Base-by-base conservation (phyloP, 2,113 vertebrate species). In the Baryphthengus martii region DNA sequence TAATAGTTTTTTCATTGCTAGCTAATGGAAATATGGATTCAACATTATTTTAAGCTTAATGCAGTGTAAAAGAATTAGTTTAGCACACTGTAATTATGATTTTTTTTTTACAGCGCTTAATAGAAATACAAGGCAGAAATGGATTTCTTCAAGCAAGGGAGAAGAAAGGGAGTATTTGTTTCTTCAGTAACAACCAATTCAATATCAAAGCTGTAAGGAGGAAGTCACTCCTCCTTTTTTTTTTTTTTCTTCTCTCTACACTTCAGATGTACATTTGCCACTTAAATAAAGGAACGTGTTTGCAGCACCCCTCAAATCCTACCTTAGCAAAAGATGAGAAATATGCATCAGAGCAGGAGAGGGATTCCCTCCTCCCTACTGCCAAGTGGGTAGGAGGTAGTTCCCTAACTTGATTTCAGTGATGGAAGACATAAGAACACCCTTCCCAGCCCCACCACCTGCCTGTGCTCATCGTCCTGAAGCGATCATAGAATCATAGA, bases 1-100 rank as follows among this genome's bases (percentile, higher is more conserved):
- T 94, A 94, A 95, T 77, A 94, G 85, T 58, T 89, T 93, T 96
- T 97, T 93, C 86, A 95, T 91, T 94, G 74, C 90, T 73, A 85
- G 73, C 59, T 96, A 95, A 96, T 94, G 90, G 82, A 96, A 94
- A 85, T 93, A 96, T 40, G 50, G 74, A 95, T 92, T 89, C 52
- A 91, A 85, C 47, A 81, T 95, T 96, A 95, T 79, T 96, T 95
- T 90, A 95, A 88, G 74, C 50, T 79, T 85, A 95, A 80, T 88
- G 71, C 31, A 85, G 90, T 56, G 18, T 92, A 94, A 84, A 92
- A 74, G 52, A 83, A 95, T 95, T 95, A 79, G 68, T 81, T 86
- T 80, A 61, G 58, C 73, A 80, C 50, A 56, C 47, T 85, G 73
- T 63, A 95, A 96, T 96, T 91, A 93, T 42, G 23, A 37, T 33